Percentiles rank a stretch among this genome's conserved stretches.
phyloP scores from a whole-genome alignment of 2,797 vertebrate species.

The Mormyrus proboscirostris region DNA sequence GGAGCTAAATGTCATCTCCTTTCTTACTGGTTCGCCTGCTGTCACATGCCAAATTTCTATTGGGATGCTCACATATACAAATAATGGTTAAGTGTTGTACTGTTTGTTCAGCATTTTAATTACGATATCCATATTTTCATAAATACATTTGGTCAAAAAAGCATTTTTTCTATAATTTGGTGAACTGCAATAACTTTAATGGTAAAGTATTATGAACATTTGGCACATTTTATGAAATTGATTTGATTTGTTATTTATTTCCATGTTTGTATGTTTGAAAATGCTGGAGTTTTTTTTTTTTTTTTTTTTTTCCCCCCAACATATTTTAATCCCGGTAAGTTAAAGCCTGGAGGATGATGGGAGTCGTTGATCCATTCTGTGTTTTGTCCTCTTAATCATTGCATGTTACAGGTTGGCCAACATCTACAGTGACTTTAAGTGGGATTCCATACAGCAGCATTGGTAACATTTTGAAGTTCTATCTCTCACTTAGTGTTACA shows the following conservation, averaged over 20 bases:
- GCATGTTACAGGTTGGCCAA: neutral
- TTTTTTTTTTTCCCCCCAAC: neutral
- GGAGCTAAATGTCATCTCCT: neutral
- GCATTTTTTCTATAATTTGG: constrained; percentile 10
- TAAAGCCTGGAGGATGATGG: neutral
- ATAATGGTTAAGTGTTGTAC: neutral
- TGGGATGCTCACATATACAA: neutral
- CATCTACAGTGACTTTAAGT: neutral
- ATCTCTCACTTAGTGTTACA: neutral
- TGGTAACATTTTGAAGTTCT: neutral
- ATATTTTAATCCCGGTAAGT: neutral
- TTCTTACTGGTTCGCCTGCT: neutral
- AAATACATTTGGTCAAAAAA: neutral
- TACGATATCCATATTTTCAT: neutral
- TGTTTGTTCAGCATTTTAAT: constrained; percentile 9
- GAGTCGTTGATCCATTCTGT: neutral
- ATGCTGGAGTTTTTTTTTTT: neutral
- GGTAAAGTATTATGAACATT: neutral
- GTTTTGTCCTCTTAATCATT: neutral
- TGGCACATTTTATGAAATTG: neutral
- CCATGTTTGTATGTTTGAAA: constrained; percentile 14
- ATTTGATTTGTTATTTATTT: constrained; percentile 8
- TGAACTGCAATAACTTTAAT: constrained; percentile 14
- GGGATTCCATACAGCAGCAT: neutral
- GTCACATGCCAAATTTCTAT: neutral